phyloP scores from a whole-genome alignment of 2,888 invertebrate genomes.

The Stenoptilia bipunctidactyla region DNA sequence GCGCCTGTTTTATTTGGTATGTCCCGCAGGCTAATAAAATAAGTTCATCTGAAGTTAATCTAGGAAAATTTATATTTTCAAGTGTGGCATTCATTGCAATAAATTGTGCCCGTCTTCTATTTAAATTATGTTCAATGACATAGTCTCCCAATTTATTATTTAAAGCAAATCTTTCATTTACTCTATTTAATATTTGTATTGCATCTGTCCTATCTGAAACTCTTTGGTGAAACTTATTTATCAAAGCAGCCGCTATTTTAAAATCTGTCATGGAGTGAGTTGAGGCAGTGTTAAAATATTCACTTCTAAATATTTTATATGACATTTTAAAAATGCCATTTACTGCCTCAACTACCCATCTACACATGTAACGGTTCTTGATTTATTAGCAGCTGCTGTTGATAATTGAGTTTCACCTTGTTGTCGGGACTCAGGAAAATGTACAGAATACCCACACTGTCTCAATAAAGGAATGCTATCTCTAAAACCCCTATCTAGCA shows the following conservation, averaged over 20 bases:
- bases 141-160: background rate
- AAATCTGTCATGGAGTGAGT: conserved; percentile 5
- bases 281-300: conserved; percentile 3
- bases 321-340: conserved; percentile 3
- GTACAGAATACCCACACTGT: background rate
- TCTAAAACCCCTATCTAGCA: conserved; percentile 2
- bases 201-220: conserved; percentile 4
- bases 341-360: conserved; percentile 4
- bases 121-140: background rate
- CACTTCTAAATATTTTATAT: conserved; percentile 1
- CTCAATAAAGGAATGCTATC: background rate
- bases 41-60: conserved; percentile 2
- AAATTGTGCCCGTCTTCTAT: conserved; percentile 1
- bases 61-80: conserved; percentile 3
- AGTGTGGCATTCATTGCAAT: background rate
- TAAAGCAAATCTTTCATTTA: conserved; percentile 2
- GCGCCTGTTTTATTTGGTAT: conserved; percentile 4
- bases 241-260: conserved; percentile 7
- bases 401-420: conserved; percentile 1
- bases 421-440: background rate
- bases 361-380: conserved; percentile 1
- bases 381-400: conserved; percentile 1
- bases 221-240: conserved; percentile 6
- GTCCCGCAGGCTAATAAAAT: conserved; percentile 1
- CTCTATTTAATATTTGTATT: conserved; percentile 2